Percentiles rank a stretch among this genome's conserved stretches.
Conservation (phyloP, 2,888 invertebrate genomes). For the Diloba caeruleocephala region DNA sequence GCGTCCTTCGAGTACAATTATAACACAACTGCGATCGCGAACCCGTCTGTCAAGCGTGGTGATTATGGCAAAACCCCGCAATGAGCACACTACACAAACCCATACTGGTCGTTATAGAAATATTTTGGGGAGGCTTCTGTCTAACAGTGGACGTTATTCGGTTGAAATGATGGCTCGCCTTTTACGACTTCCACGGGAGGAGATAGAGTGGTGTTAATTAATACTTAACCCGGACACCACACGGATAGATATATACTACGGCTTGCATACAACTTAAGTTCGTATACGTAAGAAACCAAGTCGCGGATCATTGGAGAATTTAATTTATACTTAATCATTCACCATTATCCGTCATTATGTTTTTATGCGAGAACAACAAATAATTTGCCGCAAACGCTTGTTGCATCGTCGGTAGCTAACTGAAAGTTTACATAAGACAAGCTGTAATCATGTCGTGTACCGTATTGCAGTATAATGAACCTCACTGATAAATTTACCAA, state of each 20-base stretch:
- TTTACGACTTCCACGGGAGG: no score
- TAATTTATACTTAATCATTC: constrained; percentile 49
- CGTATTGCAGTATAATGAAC: constrained; percentile 59
- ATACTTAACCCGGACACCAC: no score
- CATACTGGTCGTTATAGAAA: no score
- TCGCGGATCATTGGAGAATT: constrained; percentile 43
- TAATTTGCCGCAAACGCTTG: constrained; percentile 49
- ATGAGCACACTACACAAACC: no score
- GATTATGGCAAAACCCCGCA: no score
- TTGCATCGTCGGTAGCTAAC: constrained; percentile 42
- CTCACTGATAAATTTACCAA: constrained; percentile 42
- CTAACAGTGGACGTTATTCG: no score
- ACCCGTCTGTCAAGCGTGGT: no score
- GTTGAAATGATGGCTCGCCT: no score
- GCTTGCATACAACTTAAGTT: constrained; percentile 33
- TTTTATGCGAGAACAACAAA: constrained; percentile 41
- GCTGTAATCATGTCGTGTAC: constrained; percentile 59
- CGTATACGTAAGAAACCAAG: constrained; percentile 43
- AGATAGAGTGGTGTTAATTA: no score
- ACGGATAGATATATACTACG: constrained; percentile 9
- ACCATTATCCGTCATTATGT: constrained; percentile 28
- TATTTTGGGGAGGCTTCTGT: no score
- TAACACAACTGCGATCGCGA: no score
- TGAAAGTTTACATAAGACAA: constrained; percentile 61
- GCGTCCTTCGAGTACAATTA: no score